Conservation (phyloP, 2,797 vertebrate genomes). For the Threskiornis aethiopicus region DNA sequence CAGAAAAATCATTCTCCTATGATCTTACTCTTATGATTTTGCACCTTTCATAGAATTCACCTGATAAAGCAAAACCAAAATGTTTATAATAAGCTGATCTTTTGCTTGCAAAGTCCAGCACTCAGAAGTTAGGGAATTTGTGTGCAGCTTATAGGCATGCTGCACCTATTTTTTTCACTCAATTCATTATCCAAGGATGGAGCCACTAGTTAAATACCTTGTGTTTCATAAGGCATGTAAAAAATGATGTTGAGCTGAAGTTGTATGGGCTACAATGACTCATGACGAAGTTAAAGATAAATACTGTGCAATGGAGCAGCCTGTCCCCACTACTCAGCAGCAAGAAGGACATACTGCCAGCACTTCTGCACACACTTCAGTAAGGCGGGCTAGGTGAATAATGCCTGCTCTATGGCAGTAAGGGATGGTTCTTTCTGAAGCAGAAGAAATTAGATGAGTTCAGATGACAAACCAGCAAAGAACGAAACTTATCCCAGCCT, state of each 20-base stretch:
- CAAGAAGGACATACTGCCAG: neutral
- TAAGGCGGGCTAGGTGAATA: neutral
- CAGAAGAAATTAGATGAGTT: neutral
- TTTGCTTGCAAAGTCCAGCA: neutral
- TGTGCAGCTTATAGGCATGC: neutral
- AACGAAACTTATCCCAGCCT: neutral
- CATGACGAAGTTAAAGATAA: neutral
- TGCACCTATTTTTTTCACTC: neutral
- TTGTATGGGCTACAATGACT: neutral
- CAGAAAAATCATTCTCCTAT: neutral
- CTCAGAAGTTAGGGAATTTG: neutral
- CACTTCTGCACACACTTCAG: neutral
- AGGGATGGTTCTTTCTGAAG: neutral
- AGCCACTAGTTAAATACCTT: neutral
- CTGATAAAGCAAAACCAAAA: neutral
- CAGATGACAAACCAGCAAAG: neutral
- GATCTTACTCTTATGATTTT: neutral
- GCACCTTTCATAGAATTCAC: neutral
- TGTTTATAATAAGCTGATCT: neutral
- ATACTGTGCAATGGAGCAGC: neutral
- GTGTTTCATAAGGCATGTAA: neutral
- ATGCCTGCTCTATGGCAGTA: neutral
- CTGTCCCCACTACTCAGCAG: neutral
- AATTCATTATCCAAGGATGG: neutral
- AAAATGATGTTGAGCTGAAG: neutral